phyloP scores from a whole-genome alignment of 2,888 invertebrate species.

The Leucophenga maculata region DNA sequence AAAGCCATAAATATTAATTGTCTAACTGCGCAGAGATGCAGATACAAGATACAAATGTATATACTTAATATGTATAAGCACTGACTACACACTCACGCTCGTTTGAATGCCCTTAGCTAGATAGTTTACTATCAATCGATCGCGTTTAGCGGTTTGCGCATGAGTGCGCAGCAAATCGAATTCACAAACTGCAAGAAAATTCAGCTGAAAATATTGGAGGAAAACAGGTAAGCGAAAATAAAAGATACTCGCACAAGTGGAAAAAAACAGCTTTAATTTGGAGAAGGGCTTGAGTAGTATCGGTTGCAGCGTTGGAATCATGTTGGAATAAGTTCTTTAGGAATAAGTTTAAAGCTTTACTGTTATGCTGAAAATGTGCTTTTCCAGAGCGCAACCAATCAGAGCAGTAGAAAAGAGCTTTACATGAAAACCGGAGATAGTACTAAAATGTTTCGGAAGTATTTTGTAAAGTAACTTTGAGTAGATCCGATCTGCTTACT shows the following conservation, averaged over 20 bases:
- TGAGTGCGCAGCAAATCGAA: neutral
- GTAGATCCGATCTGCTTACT: too few species aligned
- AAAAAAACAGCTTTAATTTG: constrained; percentile 29
- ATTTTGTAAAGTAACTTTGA: too few species aligned
- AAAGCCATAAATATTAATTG: constrained; percentile 65
- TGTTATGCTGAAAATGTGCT: too few species aligned
- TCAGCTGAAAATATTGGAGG: constrained; percentile 26
- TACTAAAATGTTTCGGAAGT: too few species aligned
- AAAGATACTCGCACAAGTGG: constrained; percentile 26
- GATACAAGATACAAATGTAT: constrained; percentile 32
- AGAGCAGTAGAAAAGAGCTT: too few species aligned
- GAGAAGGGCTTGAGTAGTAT: constrained; percentile 15
- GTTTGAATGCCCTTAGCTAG: constrained; percentile 22
- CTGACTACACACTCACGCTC: neutral
- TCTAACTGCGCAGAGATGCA: constrained; percentile 36
- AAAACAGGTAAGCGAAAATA: constrained; percentile 19
- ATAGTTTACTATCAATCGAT: constrained; percentile 59
- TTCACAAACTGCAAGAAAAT: too few species aligned
- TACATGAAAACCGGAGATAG: too few species aligned
- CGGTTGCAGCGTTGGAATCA: neutral
- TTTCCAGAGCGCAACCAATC: too few species aligned
- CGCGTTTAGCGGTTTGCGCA: constrained; percentile 55
- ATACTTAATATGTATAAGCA: neutral
- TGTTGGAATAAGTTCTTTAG: too few species aligned
- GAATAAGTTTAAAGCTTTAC: too few species aligned